Percentiles rank a stretch among this genome's conserved stretches.
phyloP scores from a whole-genome alignment of 2,888 invertebrate genomes.

The Nephrotoma appendiculata region DNA sequence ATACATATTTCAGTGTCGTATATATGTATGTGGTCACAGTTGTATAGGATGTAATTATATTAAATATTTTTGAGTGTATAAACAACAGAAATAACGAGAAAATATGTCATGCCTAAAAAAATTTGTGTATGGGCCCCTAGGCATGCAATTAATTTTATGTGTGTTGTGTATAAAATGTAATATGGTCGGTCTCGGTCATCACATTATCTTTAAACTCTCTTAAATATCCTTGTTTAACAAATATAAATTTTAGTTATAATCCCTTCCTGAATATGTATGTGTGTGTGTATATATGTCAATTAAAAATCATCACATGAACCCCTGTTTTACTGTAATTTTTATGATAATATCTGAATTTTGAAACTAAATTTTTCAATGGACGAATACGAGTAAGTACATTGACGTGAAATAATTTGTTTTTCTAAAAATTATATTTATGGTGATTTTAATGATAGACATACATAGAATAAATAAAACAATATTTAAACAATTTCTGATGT shows the following conservation, averaged over 20 bases:
- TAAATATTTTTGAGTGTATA: neutral
- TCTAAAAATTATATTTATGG: neutral
- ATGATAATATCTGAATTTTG: neutral
- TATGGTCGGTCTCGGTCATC: neutral
- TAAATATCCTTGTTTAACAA: neutral
- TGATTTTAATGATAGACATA: neutral
- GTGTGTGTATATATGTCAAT: neutral
- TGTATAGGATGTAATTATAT: neutral
- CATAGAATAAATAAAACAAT: no score
- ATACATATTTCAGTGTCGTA: neutral
- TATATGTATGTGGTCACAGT: neutral
- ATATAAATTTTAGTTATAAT: neutral
- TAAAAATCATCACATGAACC: neutral
- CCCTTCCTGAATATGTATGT: neutral
- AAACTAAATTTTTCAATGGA: neutral
- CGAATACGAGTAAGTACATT: neutral
- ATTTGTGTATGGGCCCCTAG: neutral
- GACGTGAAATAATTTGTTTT: no score
- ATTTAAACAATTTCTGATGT: no score
- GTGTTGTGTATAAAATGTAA: neutral
- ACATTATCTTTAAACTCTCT: neutral
- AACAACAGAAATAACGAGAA: neutral
- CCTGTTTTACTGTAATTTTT: neutral
- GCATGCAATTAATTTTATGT: neutral
- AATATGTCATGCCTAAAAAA: neutral